phyloP scores from a whole-genome alignment of 2,888 invertebrate genomes.

The Patella ulyssiponensis region DNA sequence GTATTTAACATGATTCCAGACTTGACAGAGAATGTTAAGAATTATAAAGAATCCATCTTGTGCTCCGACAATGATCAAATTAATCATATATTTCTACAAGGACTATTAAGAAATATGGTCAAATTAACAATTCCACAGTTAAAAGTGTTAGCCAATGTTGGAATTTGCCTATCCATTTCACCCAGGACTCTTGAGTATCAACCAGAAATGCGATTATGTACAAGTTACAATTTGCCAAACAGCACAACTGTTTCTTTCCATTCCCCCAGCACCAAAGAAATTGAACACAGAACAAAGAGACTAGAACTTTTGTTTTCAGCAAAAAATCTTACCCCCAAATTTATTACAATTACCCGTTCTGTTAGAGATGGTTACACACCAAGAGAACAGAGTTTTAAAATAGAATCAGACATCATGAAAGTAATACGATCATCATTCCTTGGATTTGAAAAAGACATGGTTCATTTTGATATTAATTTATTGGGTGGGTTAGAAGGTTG shows the following conservation, averaged over 20 bases:
- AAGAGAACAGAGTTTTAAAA: conserved; percentile 46
- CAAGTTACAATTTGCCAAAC: conserved; percentile 54
- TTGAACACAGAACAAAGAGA: conserved; percentile 34
- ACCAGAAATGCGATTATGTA: conserved; percentile 37
- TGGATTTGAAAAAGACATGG: conserved; percentile 26
- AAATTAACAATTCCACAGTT: conserved; percentile 47
- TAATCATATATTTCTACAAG: conserved; percentile 22
- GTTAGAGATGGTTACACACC: conserved; percentile 67
- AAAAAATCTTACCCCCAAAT: conserved; percentile 35
- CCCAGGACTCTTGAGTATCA: conserved; percentile 41
- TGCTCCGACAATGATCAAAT: conserved; percentile 21
- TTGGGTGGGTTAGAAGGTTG: conserved; percentile 60
- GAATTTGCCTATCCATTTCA: conserved; percentile 54
- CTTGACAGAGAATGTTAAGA: conserved; percentile 14
- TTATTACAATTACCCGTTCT: conserved; percentile 62
- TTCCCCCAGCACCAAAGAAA: conserved; percentile 43
- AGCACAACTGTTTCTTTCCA: conserved; percentile 46
- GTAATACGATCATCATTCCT: conserved; percentile 38
- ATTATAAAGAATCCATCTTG: conserved; percentile 8
- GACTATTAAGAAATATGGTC: conserved; percentile 30
- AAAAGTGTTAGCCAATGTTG: conserved; percentile 42
- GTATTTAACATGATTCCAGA: conserved; percentile 31
- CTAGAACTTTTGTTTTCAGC: conserved; percentile 44
- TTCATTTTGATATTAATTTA: conserved; percentile 57
- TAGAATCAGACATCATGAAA: conserved; percentile 52